These are phyloP conservation scores for Macquaria ambigua DNA, from an alignment of 2,113 vertebrate genomes.

Conservation along the genomic window DNA sequence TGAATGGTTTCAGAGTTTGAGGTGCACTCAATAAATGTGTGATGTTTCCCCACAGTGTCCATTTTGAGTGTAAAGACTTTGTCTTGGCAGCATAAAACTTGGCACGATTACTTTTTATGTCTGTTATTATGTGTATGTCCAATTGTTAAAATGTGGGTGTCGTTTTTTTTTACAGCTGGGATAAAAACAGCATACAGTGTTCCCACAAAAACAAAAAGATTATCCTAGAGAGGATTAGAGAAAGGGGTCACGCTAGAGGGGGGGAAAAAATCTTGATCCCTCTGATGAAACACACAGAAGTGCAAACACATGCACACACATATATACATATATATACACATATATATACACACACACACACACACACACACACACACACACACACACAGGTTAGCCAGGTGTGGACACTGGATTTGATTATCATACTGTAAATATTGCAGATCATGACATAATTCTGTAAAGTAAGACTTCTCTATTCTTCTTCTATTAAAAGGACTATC, in stretches of 20 bases:
- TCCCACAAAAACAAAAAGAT: slow-evolving; percentile 82
- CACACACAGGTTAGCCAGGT: background rate
- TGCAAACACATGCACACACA: slow-evolving; percentile 23
- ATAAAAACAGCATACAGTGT: slow-evolving; percentile 54
- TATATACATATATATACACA: too few species aligned
- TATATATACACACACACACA: too few species aligned
- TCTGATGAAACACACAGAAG: slow-evolving; percentile 51
- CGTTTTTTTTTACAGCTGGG: slow-evolving; percentile 27
- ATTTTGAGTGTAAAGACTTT: background rate
- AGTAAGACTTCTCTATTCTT: background rate
- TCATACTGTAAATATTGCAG: slow-evolving; percentile 3
- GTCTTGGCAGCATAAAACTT: background rate
- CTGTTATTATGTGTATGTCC: background rate
- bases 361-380: background rate
- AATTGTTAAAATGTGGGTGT: slow-evolving; percentile 41
- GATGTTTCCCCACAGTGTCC: background rate
- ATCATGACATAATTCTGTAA: slow-evolving; percentile 6
- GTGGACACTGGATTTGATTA: background rate
- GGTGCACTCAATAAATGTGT: background rate
- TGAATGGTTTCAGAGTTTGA: background rate
- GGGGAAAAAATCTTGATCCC: slow-evolving; percentile 39
- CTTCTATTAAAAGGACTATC: background rate
- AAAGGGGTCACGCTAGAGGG: slow-evolving; percentile 69
- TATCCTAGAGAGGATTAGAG: slow-evolving; percentile 78
- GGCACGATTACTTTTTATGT: background rate